Evolutionary conservation across 2,888 invertebrate genomes (phyloP), one percentile per base, ranked within the genome.

Genomic region (Trisateles emortualis): DNA sequence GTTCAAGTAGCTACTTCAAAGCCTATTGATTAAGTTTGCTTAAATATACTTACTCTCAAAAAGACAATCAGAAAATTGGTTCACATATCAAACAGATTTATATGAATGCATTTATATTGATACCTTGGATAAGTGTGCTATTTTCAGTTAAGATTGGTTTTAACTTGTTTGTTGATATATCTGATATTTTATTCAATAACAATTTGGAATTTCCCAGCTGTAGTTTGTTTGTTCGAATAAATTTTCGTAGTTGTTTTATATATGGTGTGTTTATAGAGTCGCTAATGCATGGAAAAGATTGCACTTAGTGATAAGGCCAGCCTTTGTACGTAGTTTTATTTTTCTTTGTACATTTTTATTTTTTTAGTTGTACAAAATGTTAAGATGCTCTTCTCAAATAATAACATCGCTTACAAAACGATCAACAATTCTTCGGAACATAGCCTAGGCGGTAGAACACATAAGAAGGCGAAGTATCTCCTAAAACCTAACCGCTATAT

Each of bases 151-250:
- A 19, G 43, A 66, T 56, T 52, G 51, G 43, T 59, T 60, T 56
- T 52, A 43, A 54, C 43, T 46, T 59, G 64, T 70, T 55, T 67
- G 53, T 67, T 59, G 61, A 64, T 63, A 41, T 59, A 52, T 43
- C 39, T 24, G 43, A 52, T 57, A 49, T 59, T 61, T 52, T 39
- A 47, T 53, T 24, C 49, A 53, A 59, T 47, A 57, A 59, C 36
- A 47, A 38, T 50, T 53, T 47, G 42, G 41, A 29, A 57, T 64
- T 64, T 55, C 64, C 60, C 59, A 43, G 30, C 57, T 11, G 35
- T 53, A 59, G 36, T 57, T 63, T 50, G 38, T 56, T 63, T 49
- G 43, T 19, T 35, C 38, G 13, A 38, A 35, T 26, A 49, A 38
- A 11, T 32, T 43, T 38, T 26, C 30, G 30, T 45, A 41, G 40